Evolutionary conservation across 2,888 invertebrate genomes (phyloP), one percentile per base, ranked within the genome.

Genomic region (Hydroisotoma schaefferi): DNA sequence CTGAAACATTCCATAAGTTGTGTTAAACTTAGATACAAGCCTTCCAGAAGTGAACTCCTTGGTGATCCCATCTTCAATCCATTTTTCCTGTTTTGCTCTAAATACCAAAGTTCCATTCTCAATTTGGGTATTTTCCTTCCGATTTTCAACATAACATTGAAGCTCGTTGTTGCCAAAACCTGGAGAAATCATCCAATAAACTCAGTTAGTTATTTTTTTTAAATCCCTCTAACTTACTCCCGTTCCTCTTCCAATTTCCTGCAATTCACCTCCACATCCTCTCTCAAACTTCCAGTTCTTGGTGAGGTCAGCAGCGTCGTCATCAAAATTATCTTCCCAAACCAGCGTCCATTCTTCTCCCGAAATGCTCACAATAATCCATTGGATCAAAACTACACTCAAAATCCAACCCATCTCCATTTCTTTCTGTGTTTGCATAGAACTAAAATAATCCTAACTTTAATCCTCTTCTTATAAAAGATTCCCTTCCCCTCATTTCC

Each of bases 151-250:
- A 57, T 67, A 67, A 47, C 67, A 64, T 56, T 67, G 63, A 6
- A 67, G 55, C 38, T 67, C 67, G 20, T 67, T 52, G 37, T 67
- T 67, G 12, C 61, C 59, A 27, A 57, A 46, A 28, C 66, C 65
- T 64, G n/a, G 23, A 43, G 6, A 2, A 23, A 56, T n/a, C n/a
- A n/a, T n/a, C n/a, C n/a, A n/a, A n/a, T n/a, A n/a, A n/a, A n/a
- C 22, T 48, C 28, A 22, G 40, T 5, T 33, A 29, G 23, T 8
- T 29, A 29, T 10, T 29, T 20, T 2, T 18, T 51, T 20, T 51
- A 12, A 29, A 27, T 18, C 37, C 37, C 8, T 28, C 40, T 15
- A 38, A 38, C 10, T 8, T 44, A 10, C 20, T 8, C 12, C 18
- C 44, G 20, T 8, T 44, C 20, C 18, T 18, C 18, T 40, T n/a